phyloP scores from a whole-genome alignment of 2,888 invertebrate species.

The Spodoptera littoralis region DNA sequence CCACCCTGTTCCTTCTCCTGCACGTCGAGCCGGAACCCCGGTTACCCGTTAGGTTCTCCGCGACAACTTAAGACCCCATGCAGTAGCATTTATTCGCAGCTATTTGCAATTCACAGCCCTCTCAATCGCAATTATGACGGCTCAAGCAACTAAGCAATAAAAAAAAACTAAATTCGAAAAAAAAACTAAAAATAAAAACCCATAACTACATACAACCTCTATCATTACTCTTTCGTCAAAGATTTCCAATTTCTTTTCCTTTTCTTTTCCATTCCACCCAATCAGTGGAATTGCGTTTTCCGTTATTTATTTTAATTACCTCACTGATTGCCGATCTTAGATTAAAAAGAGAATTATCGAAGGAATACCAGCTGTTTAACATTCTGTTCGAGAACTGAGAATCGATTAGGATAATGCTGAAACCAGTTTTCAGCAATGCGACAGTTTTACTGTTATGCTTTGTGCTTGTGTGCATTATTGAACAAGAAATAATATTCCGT shows the following conservation, averaged over 20 bases:
- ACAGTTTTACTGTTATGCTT: slow-evolving; percentile 41
- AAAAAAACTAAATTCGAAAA: too few relatives aligned
- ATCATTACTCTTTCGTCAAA: neutral
- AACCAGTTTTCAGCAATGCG: slow-evolving; percentile 45
- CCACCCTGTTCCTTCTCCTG: too few relatives aligned
- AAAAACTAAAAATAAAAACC: too few relatives aligned
- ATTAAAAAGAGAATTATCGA: slow-evolving; percentile 38
- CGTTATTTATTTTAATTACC: slow-evolving; percentile 51
- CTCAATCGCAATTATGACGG: too few relatives aligned
- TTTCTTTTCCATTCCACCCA: slow-evolving; percentile 3
- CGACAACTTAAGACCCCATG: too few relatives aligned
- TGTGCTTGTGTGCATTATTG: slow-evolving; percentile 1
- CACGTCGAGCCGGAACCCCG: too few relatives aligned
- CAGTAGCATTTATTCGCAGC: too few relatives aligned
- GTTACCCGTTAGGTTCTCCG: too few relatives aligned
- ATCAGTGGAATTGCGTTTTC: slow-evolving; percentile 37
- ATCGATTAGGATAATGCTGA: slow-evolving; percentile 48
- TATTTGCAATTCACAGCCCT: too few relatives aligned
- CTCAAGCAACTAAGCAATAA: too few relatives aligned
- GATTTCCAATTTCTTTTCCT: neutral
- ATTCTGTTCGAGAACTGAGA: slow-evolving; percentile 34
- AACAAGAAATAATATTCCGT: neutral
- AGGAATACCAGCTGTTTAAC: slow-evolving; percentile 26
- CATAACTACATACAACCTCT: too few relatives aligned
- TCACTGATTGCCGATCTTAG: slow-evolving; percentile 38